Percentiles rank a stretch among this genome's conserved stretches.
These are phyloP conservation scores for Euleptes europaea DNA, from an alignment of 2,113 vertebrate genomes.

Conservation along the genomic window DNA sequence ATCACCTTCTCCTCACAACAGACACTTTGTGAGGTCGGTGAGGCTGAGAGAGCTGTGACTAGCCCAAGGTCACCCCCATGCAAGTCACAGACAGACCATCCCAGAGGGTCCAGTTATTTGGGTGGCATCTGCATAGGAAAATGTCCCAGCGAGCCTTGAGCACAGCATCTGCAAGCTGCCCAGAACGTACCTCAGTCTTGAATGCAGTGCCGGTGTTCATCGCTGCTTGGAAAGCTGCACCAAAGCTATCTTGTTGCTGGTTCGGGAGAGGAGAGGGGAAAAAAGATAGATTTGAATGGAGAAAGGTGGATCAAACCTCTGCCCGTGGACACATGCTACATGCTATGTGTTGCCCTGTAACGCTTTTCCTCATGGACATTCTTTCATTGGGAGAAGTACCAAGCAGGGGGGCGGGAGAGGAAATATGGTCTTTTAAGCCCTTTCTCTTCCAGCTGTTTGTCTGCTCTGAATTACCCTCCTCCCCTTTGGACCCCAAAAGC, in stretches of 20 bases:
- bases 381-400: too few species aligned
- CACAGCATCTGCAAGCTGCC: not conserved
- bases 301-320: not conserved
- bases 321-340: not conserved
- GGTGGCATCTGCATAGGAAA: not conserved
- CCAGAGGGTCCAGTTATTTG: not conserved
- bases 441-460: too few species aligned
- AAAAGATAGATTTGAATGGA: slow-evolving; percentile 1
- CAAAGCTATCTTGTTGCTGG: slow-evolving; percentile 81
- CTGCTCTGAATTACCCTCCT: too few species aligned
- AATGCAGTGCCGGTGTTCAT: slow-evolving; percentile 75
- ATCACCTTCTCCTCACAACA: too few species aligned
- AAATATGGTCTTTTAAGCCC: too few species aligned
- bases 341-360: too few species aligned
- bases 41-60: too few species aligned
- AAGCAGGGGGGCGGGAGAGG: too few species aligned
- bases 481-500: too few species aligned
- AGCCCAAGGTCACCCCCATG: too few species aligned
- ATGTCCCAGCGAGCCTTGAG: rapidly evolving
- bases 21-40: too few species aligned
- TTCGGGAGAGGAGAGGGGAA: slow-evolving; percentile 9
- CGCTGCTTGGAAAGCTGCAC: slow-evolving; percentile 78
- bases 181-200: slow-evolving; percentile 79
- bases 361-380: too few species aligned
- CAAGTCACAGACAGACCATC: not conserved